A percentile compares a stretch with the other conserved stretches of the same genome.
These are phyloP conservation scores for Orientallactaga sibirica DNA, from an alignment of 2,797 vertebrate genomes.

Conservation along the genomic window DNA sequence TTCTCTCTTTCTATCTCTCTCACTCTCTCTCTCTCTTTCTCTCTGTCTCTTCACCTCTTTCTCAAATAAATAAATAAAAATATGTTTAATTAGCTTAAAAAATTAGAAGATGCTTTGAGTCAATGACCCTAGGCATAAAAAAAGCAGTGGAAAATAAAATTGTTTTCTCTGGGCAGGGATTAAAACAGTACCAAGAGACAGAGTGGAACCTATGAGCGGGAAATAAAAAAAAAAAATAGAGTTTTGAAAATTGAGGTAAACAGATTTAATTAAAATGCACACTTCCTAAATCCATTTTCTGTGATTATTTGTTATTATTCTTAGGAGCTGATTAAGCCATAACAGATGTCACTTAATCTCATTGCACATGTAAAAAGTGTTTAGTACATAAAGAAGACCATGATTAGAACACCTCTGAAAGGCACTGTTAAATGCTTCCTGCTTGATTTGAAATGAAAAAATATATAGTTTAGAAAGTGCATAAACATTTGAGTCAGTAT, in stretches of 20 bases:
- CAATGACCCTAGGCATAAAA: slow-evolving; percentile 54
- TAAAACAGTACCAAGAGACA: slow-evolving; percentile 69
- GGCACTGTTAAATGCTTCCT: slow-evolving; percentile 64
- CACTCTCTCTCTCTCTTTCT: too few relatives aligned
- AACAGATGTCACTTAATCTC: slow-evolving; percentile 82
- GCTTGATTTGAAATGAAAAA: slow-evolving; percentile 48
- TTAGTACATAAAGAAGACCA: slow-evolving; percentile 54
- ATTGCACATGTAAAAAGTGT: slow-evolving; percentile 75
- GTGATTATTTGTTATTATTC: slow-evolving; percentile 81
- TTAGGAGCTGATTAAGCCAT: slow-evolving; percentile 78
- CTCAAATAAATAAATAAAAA: too few relatives aligned
- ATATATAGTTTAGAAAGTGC: slow-evolving; percentile 32
- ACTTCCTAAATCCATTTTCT: slow-evolving; percentile 83
- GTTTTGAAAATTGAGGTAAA: slow-evolving; percentile 75
- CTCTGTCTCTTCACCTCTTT: too few relatives aligned
- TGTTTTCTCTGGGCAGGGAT: slow-evolving; percentile 65
- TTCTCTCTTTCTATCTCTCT: too few relatives aligned
- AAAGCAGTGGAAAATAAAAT: slow-evolving; percentile 74
- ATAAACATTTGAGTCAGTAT: slow-evolving; percentile 27
- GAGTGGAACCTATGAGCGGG: slow-evolving; percentile 26
- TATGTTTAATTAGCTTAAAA: slow-evolving; percentile 1
- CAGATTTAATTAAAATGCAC: slow-evolving; percentile 83
- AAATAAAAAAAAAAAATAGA: slow-evolving; percentile 51
- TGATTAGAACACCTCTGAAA: slow-evolving; percentile 74
- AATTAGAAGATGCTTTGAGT: slow-evolving; percentile 66